These are phyloP conservation scores for Oncorhynchus nerka DNA, from an alignment of 2,113 vertebrate species.

Conservation along the genomic window DNA sequence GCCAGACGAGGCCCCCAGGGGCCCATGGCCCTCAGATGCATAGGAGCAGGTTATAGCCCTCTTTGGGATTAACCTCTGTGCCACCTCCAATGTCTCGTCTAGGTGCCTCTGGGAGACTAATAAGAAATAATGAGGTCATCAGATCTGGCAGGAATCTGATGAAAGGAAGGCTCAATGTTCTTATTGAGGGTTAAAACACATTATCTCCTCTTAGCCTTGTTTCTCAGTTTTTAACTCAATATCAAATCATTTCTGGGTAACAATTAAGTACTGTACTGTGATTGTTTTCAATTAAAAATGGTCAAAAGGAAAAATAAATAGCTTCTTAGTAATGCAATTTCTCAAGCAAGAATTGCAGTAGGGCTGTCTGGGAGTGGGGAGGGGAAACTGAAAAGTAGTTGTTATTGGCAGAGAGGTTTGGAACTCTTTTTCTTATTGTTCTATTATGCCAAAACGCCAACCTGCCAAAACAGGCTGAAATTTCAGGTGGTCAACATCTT, in stretches of 20 bases:
- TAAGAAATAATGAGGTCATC: conserved; percentile 75
- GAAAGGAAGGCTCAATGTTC: conserved; percentile 54
- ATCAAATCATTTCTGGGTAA: too few relatives aligned
- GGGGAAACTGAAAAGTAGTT: too few relatives aligned
- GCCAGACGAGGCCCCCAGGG: not conserved
- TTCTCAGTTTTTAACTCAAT: conserved; percentile 25
- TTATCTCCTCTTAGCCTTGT: conserved; percentile 51
- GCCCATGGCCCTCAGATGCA: conserved; percentile 39
- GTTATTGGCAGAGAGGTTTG: too few relatives aligned
- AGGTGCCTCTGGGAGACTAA: conserved; percentile 70
- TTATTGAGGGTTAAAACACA: conserved; percentile 59
- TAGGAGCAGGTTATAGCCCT: conserved; percentile 53
- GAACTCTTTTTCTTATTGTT: too few relatives aligned
- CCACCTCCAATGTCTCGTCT: conserved; percentile 70
- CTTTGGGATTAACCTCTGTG: conserved; percentile 68
- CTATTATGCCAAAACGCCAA: too few relatives aligned
- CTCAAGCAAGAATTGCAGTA: too few relatives aligned
- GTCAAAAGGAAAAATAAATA: too few relatives aligned
- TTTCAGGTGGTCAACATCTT: not conserved
- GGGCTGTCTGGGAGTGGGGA: too few relatives aligned
- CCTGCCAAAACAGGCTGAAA: too few relatives aligned
- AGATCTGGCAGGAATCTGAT: conserved; percentile 40
- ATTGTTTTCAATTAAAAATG: too few relatives aligned
- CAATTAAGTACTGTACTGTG: too few relatives aligned
- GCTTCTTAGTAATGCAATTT: too few relatives aligned